phyloP scores from a whole-genome alignment of 2,113 vertebrate genomes.

The Oenanthe oenanthe region DNA sequence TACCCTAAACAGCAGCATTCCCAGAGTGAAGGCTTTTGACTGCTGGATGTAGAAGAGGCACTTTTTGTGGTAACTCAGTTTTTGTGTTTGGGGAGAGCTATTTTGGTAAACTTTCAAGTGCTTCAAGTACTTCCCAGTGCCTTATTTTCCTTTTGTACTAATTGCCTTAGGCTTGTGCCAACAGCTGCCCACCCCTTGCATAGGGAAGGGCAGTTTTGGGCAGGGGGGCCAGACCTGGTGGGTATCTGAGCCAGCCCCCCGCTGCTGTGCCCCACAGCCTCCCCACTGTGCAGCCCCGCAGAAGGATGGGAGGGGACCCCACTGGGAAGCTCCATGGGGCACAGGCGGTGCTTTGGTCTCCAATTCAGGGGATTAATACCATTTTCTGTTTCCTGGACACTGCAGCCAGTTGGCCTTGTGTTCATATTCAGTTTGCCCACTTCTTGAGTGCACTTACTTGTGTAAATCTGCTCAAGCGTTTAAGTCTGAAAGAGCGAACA shows the following conservation, averaged over 20 bases:
- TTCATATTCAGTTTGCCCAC: constrained; percentile 45
- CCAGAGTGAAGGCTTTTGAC: neutral
- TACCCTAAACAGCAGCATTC: neutral
- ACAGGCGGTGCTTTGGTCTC: neutral
- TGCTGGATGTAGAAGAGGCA: neutral
- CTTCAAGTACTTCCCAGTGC: neutral
- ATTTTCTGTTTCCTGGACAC: constrained; percentile 21
- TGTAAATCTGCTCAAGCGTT: constrained; percentile 64
- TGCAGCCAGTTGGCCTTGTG: constrained; percentile 37
- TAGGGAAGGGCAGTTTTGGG: neutral
- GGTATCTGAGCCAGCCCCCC: neutral
- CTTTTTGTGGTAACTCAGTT: neutral
- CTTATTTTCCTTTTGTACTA: neutral
- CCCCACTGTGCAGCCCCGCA: accelerated
- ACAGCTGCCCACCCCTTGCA: neutral
- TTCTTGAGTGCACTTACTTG: constrained; percentile 43
- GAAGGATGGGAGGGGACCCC: neutral
- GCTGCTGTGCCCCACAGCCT: neutral
- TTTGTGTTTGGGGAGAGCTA: neutral
- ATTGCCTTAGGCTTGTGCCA: neutral
- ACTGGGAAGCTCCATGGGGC: neutral
- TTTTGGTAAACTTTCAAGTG: constrained; percentile 8
- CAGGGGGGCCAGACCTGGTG: neutral
- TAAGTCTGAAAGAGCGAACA: constrained; percentile 61
- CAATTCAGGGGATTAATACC: constrained; percentile 43